Evolutionary conservation across 1,140 invertebrate species (phyloP), one percentile per base, ranked within the genome.

Genomic region (Papilio polytes): DNA sequence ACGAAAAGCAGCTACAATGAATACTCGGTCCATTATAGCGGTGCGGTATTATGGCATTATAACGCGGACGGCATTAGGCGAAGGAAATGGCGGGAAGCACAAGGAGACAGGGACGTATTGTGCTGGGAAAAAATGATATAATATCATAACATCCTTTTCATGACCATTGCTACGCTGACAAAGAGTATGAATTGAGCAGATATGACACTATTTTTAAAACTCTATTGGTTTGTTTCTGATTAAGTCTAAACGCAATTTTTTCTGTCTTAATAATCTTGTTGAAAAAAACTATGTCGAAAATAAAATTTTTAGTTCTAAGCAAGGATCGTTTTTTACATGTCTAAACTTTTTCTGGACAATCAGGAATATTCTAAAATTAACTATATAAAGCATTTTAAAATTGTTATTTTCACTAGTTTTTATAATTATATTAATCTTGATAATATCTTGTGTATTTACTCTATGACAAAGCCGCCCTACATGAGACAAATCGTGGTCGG

Each of bases 141-240:
- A 93, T 91, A 90, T 94, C 88, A 90, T 93, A 94, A 94, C 93
- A 93, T 93, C 88, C 92, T 91, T 90, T 90, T 92, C 77, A 91
- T 93, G 91, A 90, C 89, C 90, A 88, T 89, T 86, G 88, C 89
- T 87, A 83, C 83, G 89, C 88, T 89, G 89, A 90, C 89, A 86
- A 53, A 18, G 53, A 73, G 18, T 70, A 70, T 36, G 63, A 36
- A 56, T 26, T 31, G 3, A n/a, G 20, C 70, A 84, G 83, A 85
- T 36, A 78, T 63, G 51, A 66, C 41, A 74, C n/a, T 26, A 31
- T 15, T 59, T 20, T 48, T 7, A 10, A 18, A 6, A 20, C 8
- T 56, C n/a, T 20, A 56, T 56, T n/a, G 18, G 8, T 56, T 56
- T 56, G 8, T 56, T 56, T 20, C n/a, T 9, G 53, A 20, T 20